Evolutionary conservation across 1,140 invertebrate genomes (phyloP).

Genomic region (Papilio aristodemus): DNA sequence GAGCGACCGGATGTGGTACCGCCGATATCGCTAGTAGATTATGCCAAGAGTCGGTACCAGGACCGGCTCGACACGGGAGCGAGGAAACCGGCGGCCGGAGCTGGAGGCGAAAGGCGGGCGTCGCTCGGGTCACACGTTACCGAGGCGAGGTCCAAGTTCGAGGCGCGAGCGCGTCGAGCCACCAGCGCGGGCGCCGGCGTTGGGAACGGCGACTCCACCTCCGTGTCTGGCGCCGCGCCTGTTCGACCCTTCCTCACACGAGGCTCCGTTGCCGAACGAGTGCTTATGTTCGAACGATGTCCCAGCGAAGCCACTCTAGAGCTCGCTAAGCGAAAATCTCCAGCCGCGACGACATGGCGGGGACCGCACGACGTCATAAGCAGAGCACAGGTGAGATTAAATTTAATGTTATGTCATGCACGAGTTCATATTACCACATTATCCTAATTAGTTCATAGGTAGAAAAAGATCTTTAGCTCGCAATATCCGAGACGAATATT

Average conservation of each 20-base stretch:
- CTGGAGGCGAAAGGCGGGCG: constrained; percentile 63
- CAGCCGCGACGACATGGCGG: constrained; percentile 82
- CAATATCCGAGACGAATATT: too few relatives aligned
- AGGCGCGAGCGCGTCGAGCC: constrained; percentile 70
- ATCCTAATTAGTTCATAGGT: not conserved
- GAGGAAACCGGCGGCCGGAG: constrained; percentile 72
- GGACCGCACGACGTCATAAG: constrained; percentile 83
- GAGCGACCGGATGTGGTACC: constrained; percentile 72
- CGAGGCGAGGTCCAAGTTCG: constrained; percentile 75
- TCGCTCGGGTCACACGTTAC: constrained; percentile 73
- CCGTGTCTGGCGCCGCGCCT: constrained; percentile 67
- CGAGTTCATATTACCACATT: constrained; percentile 20
- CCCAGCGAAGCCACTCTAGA: constrained; percentile 87
- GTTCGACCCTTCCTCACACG: constrained; percentile 92
- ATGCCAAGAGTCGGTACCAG: constrained; percentile 84
- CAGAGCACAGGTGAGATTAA: constrained; percentile 85
- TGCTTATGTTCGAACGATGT: constrained; percentile 95
- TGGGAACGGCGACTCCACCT: constrained; percentile 68
- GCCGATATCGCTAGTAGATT: constrained; percentile 82
- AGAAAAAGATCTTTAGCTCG: too few relatives aligned
- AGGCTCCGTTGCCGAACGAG: constrained; percentile 94
- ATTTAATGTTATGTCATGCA: constrained; percentile 31
- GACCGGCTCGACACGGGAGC: constrained; percentile 82
- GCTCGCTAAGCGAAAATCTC: constrained; percentile 84
- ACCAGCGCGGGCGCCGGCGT: constrained; percentile 71